A percentile compares a stretch with the other conserved stretches of the same genome.
phyloP scores from a whole-genome alignment of 2,797 vertebrate species.

The Danio albolineatus region DNA sequence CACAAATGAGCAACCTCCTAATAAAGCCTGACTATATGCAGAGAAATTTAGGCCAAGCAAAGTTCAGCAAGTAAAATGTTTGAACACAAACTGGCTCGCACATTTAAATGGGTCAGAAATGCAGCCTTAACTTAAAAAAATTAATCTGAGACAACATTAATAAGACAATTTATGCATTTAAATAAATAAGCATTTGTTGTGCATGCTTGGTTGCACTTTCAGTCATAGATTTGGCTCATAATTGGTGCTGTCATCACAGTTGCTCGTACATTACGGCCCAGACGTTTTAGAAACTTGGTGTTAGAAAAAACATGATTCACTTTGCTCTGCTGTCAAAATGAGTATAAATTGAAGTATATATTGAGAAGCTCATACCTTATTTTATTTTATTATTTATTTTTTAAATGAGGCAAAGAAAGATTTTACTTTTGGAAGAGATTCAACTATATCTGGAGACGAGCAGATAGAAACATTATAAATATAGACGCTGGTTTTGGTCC shows the following conservation, averaged over 20 bases:
- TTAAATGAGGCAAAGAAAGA: slow-evolving; percentile 3
- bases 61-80: slow-evolving; percentile 46
- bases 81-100: slow-evolving; percentile 27
- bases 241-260: slow-evolving; percentile 41
- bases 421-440: background rate
- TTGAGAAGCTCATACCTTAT: slow-evolving; percentile 5
- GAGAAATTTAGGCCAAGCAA: slow-evolving; percentile 38
- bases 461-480: slow-evolving; percentile 59
- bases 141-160: slow-evolving; percentile 37
- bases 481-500: slow-evolving; percentile 60
- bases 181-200: slow-evolving; percentile 51
- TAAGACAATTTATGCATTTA: slow-evolving; percentile 42
- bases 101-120: slow-evolving; percentile 38
- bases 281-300: slow-evolving; percentile 6
- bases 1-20: slow-evolving; percentile 27
- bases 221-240: slow-evolving; percentile 44
- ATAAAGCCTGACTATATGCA: slow-evolving; percentile 15
- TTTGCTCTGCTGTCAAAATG: slow-evolving; percentile 26
- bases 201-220: slow-evolving; percentile 13
- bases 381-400: background rate
- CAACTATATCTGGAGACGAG: slow-evolving; percentile 15
- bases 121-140: slow-evolving; percentile 36
- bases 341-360: background rate
- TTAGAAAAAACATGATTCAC: slow-evolving; percentile 1
- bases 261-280: slow-evolving; percentile 32